Percentiles rank a stretch among this genome's conserved stretches.
phyloP scores from a whole-genome alignment of 2,888 invertebrate genomes.

The Chirona hameri region DNA sequence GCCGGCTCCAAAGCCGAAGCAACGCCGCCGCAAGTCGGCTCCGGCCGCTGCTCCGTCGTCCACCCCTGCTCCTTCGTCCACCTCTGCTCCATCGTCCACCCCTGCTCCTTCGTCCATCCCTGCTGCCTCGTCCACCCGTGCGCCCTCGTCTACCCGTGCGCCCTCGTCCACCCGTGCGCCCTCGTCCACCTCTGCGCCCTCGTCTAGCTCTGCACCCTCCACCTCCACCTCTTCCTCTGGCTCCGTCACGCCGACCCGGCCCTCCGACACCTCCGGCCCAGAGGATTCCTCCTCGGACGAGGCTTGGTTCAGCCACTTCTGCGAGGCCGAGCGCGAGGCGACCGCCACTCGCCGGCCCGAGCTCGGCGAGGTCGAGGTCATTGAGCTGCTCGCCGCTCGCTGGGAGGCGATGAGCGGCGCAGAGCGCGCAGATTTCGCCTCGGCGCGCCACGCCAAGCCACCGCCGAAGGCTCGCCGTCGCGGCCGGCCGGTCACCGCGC shows the following conservation, averaged over 20 bases:
- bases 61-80: not conserved
- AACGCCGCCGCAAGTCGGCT: not conserved
- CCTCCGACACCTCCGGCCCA: not conserved
- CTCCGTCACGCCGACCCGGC: no score
- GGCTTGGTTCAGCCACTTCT: slow-evolving; percentile 4
- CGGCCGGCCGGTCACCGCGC: not conserved
- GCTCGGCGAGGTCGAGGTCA: slow-evolving; percentile 24
- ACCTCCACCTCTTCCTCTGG: not conserved
- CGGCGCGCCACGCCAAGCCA: slow-evolving; percentile 67
- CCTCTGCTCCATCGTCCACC: not conserved
- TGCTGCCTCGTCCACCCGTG: not conserved
- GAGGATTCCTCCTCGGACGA: not conserved
- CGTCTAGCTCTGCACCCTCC: not conserved
- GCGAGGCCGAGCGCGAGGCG: slow-evolving; percentile 10
- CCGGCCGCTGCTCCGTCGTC: not conserved
- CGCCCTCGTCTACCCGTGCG: not conserved
- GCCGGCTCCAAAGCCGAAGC: not conserved
- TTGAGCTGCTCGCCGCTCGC: slow-evolving; percentile 24
- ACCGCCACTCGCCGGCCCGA: slow-evolving; percentile 2
- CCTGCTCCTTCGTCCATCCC: not conserved
- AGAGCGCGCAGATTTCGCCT: slow-evolving; percentile 62
- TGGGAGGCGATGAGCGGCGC: slow-evolving; percentile 42
- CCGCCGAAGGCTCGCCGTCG: not conserved
- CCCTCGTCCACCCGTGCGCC: not conserved
- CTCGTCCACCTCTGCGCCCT: not conserved